Percentiles rank a stretch among this genome's conserved stretches.
These are phyloP conservation scores for Pelecanus crispus DNA, from an alignment of 2,113 vertebrate genomes.

Conservation along the genomic window DNA sequence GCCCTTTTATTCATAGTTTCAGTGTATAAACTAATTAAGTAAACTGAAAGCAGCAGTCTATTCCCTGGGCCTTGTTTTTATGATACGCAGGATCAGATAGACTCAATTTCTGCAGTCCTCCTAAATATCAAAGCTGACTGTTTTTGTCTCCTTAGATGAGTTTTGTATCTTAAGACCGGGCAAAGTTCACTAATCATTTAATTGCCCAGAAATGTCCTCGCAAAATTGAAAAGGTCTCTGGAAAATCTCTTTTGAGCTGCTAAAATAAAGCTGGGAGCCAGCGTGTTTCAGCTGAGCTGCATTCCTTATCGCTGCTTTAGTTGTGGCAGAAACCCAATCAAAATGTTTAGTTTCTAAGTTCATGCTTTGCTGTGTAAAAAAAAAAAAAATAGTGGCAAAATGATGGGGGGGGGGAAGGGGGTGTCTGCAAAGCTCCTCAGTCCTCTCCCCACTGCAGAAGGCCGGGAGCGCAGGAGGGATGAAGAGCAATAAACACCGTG, in stretches of 20 bases:
- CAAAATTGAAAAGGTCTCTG: not conserved
- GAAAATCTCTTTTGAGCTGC: not conserved
- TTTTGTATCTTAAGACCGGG: not conserved
- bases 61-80: conserved; percentile 13
- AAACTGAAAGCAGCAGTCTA: conserved; percentile 17
- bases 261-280: not conserved
- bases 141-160: not conserved
- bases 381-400: not conserved
- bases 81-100: not conserved
- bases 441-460: not conserved
- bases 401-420: not conserved
- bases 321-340: not conserved
- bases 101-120: not conserved
- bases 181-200: not conserved
- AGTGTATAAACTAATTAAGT: conserved; percentile 50
- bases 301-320: not conserved
- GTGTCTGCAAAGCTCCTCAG: not conserved
- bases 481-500: fast-evolving
- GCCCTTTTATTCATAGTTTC: conserved; percentile 56
- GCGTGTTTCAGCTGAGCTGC: not conserved
- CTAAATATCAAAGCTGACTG: not conserved
- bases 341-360: not conserved
- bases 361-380: not conserved
- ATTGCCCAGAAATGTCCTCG: not conserved
- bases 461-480: not conserved